phyloP scores from a whole-genome alignment of 2,797 vertebrate genomes.

The Ctenopoma kingsleyae region DNA sequence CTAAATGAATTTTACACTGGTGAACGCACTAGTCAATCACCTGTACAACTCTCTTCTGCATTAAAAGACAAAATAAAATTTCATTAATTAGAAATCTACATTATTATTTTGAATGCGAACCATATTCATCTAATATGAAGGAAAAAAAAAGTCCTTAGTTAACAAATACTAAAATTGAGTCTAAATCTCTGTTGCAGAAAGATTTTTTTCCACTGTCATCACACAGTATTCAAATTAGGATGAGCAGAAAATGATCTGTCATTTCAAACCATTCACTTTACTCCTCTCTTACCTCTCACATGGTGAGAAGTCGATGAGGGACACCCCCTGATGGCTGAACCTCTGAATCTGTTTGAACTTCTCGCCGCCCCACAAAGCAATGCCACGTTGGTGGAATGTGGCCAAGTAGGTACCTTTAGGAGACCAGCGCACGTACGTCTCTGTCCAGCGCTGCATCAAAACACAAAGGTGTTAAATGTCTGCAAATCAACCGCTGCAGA shows the following conservation, averaged over 20 bases:
- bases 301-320: constrained; percentile 99
- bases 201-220: too few species aligned
- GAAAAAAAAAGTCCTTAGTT: too few species aligned
- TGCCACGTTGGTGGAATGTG: constrained; percentile 96
- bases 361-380: constrained; percentile 97
- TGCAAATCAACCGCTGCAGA: not conserved
- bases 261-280: not conserved
- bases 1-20: too few species aligned
- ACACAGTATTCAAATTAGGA: not conserved
- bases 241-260: not conserved
- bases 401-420: constrained; percentile 97
- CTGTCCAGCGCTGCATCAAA: constrained; percentile 92
- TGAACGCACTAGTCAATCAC: not conserved
- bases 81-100: not conserved
- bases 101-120: too few species aligned
- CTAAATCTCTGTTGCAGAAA: too few species aligned
- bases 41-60: too few species aligned
- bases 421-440: constrained; percentile 98
- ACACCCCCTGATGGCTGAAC: constrained; percentile 96
- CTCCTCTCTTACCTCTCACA: constrained; percentile 91
- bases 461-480: constrained; percentile 18
- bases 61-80: not conserved
- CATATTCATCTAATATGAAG: too few species aligned
- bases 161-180: too few species aligned
- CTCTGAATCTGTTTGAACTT: constrained; percentile 99